Evolutionary conservation across 2,113 vertebrate genomes (phyloP).

Genomic region (Fukomys damarensis): DNA sequence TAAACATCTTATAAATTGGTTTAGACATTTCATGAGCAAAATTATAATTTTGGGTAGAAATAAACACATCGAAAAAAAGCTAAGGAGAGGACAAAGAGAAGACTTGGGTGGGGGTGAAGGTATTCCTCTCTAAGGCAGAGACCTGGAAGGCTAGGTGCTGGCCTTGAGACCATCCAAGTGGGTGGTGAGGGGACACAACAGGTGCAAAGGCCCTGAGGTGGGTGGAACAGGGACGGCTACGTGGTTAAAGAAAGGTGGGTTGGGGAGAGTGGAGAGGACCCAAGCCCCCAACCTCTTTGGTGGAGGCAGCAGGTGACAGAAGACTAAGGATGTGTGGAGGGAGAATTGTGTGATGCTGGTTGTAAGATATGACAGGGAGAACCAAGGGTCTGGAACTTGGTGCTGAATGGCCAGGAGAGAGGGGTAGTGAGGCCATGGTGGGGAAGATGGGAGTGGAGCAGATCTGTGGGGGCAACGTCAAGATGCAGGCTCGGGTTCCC

Average conservation of each 20-base stretch:
- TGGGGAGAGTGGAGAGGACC: not conserved
- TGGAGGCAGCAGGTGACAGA: fast-evolving
- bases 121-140: not conserved
- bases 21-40: not conserved
- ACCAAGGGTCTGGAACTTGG: not conserved
- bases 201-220: not conserved
- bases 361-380: not conserved
- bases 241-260: not conserved
- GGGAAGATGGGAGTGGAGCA: not conserved
- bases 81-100: not conserved
- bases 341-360: fast-evolving
- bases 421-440: fast-evolving
- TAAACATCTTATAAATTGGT: not conserved
- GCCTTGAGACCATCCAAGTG: not conserved
- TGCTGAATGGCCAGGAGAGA: not conserved
- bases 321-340: not conserved
- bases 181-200: not conserved
- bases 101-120: fast-evolving
- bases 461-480: too few relatives aligned
- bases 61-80: not conserved
- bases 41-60: not conserved
- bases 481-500: not conserved
- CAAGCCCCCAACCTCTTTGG: fast-evolving
- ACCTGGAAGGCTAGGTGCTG: not conserved
- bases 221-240: not conserved